Conservation (phyloP, 2,797 vertebrate species). For the Melanotaenia maccullochi region DNA sequence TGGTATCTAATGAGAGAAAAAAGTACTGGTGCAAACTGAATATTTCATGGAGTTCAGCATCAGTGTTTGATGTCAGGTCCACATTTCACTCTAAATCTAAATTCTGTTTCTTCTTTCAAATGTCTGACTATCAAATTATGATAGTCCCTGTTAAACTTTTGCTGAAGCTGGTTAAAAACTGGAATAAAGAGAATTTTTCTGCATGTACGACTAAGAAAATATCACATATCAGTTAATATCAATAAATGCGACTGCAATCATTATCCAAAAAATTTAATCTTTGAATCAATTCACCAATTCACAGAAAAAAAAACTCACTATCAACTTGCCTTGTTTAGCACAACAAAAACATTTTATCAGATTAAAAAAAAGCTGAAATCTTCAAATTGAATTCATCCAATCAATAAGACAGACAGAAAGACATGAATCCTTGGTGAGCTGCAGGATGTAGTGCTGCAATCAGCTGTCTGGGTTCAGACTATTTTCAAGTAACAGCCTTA, state of each 20-base stretch:
- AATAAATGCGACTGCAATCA: neutral
- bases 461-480: slow-evolving; percentile 3
- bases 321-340: slow-evolving; percentile 35
- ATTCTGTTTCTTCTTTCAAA: neutral
- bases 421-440: neutral
- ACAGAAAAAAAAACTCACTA: slow-evolving; percentile 17
- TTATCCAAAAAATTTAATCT: slow-evolving; percentile 45
- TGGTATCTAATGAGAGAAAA: neutral
- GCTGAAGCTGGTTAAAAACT: neutral
- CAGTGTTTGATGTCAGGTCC: neutral
- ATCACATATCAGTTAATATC: neutral
- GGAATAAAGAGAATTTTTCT: neutral
- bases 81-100: neutral
- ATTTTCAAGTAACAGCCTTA: neutral
- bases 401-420: neutral
- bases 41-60: neutral
- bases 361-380: slow-evolving; percentile 29
- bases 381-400: neutral
- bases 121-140: neutral
- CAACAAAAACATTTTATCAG: slow-evolving; percentile 31
- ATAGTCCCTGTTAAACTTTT: neutral
- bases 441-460: neutral
- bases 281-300: slow-evolving; percentile 36
- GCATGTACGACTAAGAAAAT: neutral
- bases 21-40: neutral